Base-by-base conservation (phyloP, 2,888 invertebrate species). In the Thyatira batis region DNA sequence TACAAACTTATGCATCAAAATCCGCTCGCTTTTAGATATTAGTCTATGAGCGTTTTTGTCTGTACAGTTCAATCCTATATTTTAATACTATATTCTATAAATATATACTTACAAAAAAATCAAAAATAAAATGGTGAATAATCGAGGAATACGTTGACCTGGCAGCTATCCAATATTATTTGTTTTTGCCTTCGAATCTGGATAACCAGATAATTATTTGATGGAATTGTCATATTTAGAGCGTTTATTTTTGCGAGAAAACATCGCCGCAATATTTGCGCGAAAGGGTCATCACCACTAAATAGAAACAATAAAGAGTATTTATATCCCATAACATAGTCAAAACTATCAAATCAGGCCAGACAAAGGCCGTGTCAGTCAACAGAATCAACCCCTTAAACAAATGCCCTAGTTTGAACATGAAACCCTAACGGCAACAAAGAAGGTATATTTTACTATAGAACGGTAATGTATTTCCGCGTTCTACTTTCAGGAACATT, bases 401-500 rank as follows among this genome's bases (percentile, higher is more conserved):
- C 70, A 69, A 66, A 49, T 30, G 48, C 25, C 46, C 52, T 30
- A 51, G 52, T 43, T 39, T 51, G 58, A 52, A 72, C 58, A 61
- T 50, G 58, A 58, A 60, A 55, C 71, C 64, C 70, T 75, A 68
- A 55, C 33, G 39, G 55, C 56, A 65, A 63, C 61, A 50, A 53
- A 53, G 65, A 73, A 72, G 73, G 71, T 71, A 66, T 67, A 71
- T 61, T 78, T 80, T 80, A 56, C 58, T 71, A 67, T 69, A 51
- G 52, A 39, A 65, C 65, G 53, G 57, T 55, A 49, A 62, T 72
- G 69, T 67, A 69, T 75, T 80, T 77, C 77, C 73, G 78, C 73
- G 87, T 78, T 81, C 88, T 73, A 87, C 82, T 89, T 89, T 83
- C 76, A 80, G 80, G 67, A 74, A 79, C 82, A 85, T 85, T 87